These are phyloP conservation scores for Solen grandis DNA, from an alignment of 1,140 invertebrate genomes.

Conservation along the genomic window DNA sequence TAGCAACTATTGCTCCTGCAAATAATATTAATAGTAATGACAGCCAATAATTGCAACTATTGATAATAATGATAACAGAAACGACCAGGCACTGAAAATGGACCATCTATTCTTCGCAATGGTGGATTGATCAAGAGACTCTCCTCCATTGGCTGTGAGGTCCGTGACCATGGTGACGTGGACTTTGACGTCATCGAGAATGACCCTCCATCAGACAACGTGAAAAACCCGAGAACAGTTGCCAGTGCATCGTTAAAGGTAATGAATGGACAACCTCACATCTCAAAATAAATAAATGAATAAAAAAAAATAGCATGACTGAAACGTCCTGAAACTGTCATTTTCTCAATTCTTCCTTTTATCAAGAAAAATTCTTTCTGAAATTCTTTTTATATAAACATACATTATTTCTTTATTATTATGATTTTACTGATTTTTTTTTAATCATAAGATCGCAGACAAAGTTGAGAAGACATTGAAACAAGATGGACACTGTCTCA, in stretches of 20 bases:
- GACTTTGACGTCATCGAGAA: constrained; percentile 50
- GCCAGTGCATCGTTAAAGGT: constrained; percentile 63
- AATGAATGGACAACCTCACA: not conserved
- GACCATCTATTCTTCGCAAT: constrained; percentile 24
- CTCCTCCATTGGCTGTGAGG: constrained; percentile 41
- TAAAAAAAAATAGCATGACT: not conserved
- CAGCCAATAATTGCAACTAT: no score
- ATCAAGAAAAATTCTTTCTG: no score
- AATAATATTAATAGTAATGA: no score
- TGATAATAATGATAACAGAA: no score
- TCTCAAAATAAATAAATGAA: not conserved
- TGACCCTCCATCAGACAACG: constrained; percentile 55
- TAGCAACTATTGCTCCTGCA: no score
- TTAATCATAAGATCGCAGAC: constrained; percentile 61
- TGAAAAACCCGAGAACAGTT: constrained; percentile 62
- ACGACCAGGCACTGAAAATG: constrained; percentile 46
- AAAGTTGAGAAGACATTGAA: constrained; percentile 61
- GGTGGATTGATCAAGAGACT: constrained; percentile 29
- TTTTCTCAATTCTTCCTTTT: not conserved
- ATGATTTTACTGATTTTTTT: not conserved
- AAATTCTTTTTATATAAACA: not conserved
- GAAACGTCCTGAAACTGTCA: not conserved
- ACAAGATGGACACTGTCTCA: constrained; percentile 61
- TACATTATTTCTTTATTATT: not conserved
- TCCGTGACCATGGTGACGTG: constrained; percentile 65